Conservation (phyloP, 2,888 invertebrate species). For the Cheiracanthium punctorium region DNA sequence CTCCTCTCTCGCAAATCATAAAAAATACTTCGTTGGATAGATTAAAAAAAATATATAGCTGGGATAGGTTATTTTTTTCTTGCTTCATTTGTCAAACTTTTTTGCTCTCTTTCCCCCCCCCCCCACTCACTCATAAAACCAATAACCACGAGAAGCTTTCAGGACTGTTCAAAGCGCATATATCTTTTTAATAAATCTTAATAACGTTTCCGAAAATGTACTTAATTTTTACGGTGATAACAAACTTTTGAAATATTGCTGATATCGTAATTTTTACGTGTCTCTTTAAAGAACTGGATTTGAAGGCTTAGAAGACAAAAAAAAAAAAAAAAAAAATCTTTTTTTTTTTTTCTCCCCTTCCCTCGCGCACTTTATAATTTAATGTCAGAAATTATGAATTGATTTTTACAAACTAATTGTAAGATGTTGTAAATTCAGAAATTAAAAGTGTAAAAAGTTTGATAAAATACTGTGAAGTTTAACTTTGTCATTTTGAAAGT, state of each 20-base stretch:
- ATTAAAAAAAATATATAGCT: background rate
- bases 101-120: too few relatives aligned
- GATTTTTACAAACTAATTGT: background rate
- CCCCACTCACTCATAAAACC: constrained; percentile 50
- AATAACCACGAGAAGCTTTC: constrained; percentile 31
- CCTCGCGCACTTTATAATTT: background rate
- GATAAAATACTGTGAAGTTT: too few relatives aligned
- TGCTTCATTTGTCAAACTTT: constrained; percentile 62
- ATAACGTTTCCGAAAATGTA: constrained; percentile 44
- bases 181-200: constrained; percentile 67
- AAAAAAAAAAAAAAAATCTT: background rate
- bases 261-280: constrained; percentile 24
- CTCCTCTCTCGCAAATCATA: background rate
- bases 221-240: constrained; percentile 54
- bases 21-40: constrained; percentile 32
- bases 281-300: constrained; percentile 36
- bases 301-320: background rate
- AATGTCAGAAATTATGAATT: background rate
- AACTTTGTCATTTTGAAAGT: too few relatives aligned
- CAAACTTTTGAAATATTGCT: constrained; percentile 58
- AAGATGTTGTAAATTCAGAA: background rate
- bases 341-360: too few relatives aligned
- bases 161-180: constrained; percentile 10
- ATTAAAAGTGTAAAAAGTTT: too few relatives aligned
- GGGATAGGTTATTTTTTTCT: constrained; percentile 38